phyloP scores from a whole-genome alignment of 2,113 vertebrate species.

The Tachysurus fulvidraco region DNA sequence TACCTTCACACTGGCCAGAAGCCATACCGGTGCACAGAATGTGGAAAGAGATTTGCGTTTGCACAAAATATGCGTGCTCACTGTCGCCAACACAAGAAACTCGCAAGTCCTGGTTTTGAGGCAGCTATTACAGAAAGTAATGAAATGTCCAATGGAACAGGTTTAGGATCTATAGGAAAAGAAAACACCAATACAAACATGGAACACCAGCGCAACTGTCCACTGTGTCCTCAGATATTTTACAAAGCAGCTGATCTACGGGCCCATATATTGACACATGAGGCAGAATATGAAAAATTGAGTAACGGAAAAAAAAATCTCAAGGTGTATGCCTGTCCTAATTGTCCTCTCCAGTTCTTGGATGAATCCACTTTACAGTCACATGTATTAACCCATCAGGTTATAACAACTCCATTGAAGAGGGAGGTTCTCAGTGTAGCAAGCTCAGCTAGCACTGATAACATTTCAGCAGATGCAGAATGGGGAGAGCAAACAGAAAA shows the following conservation, averaged over 20 bases:
- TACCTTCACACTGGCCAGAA: constrained; percentile 81
- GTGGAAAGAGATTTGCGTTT: constrained; percentile 74
- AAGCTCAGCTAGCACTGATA: constrained; percentile 50
- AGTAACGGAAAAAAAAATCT: constrained; percentile 58
- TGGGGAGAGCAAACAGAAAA: constrained; percentile 53
- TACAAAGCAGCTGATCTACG: constrained; percentile 64
- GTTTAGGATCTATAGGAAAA: constrained; percentile 49
- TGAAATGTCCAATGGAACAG: constrained; percentile 31
- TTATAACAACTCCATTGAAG: constrained; percentile 20
- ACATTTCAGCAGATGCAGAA: constrained; percentile 51
- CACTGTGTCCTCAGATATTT: constrained; percentile 69
- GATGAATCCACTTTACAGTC: constrained; percentile 65
- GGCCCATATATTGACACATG: constrained; percentile 74
- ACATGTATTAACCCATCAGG: constrained; percentile 67
- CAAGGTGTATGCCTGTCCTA: constrained; percentile 60
- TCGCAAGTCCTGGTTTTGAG: constrained; percentile 48
- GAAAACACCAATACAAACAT: constrained; percentile 62
- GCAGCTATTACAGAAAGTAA: constrained; percentile 31
- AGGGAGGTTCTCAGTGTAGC: constrained; percentile 41
- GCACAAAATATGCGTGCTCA: constrained; percentile 78
- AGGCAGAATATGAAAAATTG: constrained; percentile 66
- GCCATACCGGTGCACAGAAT: constrained; percentile 70
- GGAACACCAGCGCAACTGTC: constrained; percentile 65
- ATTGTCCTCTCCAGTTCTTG: constrained; percentile 67
- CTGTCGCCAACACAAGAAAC: constrained; percentile 70